Base-by-base conservation (phyloP, 2,113 vertebrate species). In the Mustela lutreola region DNA sequence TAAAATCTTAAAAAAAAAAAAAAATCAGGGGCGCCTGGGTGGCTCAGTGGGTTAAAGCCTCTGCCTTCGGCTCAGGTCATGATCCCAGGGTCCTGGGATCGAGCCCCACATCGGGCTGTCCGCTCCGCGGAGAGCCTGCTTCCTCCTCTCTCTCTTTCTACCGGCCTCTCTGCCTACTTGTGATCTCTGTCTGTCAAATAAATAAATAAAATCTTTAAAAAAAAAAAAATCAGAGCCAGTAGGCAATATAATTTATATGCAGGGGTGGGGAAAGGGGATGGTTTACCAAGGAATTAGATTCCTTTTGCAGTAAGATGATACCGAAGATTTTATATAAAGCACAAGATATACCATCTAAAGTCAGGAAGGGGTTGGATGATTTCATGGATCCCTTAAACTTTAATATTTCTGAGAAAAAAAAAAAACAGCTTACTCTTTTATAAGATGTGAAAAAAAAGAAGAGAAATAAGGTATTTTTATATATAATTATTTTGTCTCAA, bases 201-300 rank as follows among this genome's bases (percentile, higher is more conserved):
- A 39, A 39, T 39, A 39, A 39, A 39, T 39, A 39, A 39, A 39
- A 39, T 39, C 39, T 39, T 39, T 39, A 39, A 39, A 39, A 39
- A 39, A 39, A 36, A 36, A 39, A 91, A 65, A 88, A 94, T 36
- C 65, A 94, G 19, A 88, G 14, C 71, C 50, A 33, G 24, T 28
- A 50, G 80, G 33, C 58, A 63, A 16, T 53, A 45, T 80, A 89
- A 96, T 62, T 81, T 76, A 92, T 11, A 90, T 70, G 39, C 12
- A 65, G 45, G 81, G 81, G 50, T 24, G 62, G 31, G 4, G 11
- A 31, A 4, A 45, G 58, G 4, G 7, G 9, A 28, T 71, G 75
- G 31, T 80, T 89, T 80, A 86, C n/a, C 92, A 67, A 58, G n/a
- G 33, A 83, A 80, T 33, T 81, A 91, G 50, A 94, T 94, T 88